Percentiles rank a stretch among this genome's conserved stretches.
Evolutionary conservation across 2,888 invertebrate genomes (phyloP).

Genomic region (Drosophila aldrichi): DNA sequence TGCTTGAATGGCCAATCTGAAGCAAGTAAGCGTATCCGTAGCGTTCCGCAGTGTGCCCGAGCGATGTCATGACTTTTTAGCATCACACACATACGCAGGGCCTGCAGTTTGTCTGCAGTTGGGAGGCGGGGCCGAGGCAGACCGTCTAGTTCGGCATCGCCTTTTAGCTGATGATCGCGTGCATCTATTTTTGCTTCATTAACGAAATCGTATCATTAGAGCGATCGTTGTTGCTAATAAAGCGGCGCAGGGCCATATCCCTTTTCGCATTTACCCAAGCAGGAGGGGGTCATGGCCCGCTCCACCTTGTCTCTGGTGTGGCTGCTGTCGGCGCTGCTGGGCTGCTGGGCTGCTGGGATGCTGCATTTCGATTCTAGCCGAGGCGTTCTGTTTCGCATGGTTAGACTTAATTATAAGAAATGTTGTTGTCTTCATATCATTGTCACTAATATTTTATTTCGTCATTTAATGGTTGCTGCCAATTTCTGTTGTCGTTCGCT

Average conservation of each 20-base stretch:
- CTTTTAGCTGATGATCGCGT: constrained; percentile 53
- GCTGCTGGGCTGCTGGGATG: constrained; percentile 64
- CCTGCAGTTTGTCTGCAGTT: constrained; percentile 8
- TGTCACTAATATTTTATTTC: constrained; percentile 74
- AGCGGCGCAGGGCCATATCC: constrained; percentile 56
- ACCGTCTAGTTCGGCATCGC: constrained; percentile 48
- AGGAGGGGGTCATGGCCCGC: constrained; percentile 29
- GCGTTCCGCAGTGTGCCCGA: constrained; percentile 81
- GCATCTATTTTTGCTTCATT: constrained; percentile 81
- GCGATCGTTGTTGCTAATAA: constrained; percentile 75
- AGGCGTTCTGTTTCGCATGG: constrained; percentile 81
- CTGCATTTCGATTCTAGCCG: constrained; percentile 76
- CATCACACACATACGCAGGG: constrained; percentile 54
- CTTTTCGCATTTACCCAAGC: constrained; percentile 37
- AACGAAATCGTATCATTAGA: constrained; percentile 75
- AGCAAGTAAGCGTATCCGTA: constrained; percentile 85
- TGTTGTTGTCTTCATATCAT: constrained; percentile 76
- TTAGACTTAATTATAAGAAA: constrained; percentile 82
- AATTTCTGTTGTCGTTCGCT: constrained; percentile 73
- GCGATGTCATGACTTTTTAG: constrained; percentile 83
- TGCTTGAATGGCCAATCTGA: constrained; percentile 86
- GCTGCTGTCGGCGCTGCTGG: constrained; percentile 38
- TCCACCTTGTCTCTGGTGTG: constrained; percentile 35
- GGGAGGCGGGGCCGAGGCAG: constrained; percentile 79
- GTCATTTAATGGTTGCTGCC: constrained; percentile 74